Evolutionary conservation across 2,113 vertebrate genomes (phyloP), one percentile per base, ranked within the genome.

Genomic region (Sorex fumeus): DNA sequence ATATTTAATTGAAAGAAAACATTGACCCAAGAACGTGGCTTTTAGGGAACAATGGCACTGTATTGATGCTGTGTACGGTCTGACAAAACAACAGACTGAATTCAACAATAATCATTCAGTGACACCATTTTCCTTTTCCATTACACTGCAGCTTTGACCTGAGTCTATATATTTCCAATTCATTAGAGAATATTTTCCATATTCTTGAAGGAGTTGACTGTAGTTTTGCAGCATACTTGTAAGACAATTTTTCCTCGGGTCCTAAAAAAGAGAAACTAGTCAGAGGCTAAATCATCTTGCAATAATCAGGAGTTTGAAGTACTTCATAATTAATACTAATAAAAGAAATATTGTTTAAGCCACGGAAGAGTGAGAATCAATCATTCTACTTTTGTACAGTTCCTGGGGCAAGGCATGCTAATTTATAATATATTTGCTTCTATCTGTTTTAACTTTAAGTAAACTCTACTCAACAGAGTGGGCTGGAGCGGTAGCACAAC

Each of bases 381-480:
- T 86, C 84, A 62, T 89, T 91, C 8, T 45, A 70, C 81, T 67
- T 9, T 64, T 30, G 3, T 78, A 21, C 66, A 23, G 10, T 81
- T 89, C 69, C 8, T 66, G 64, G 30, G 27, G 27, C 47, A 57
- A 91, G 16, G 23, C 28, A 66, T 21, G 23, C 13, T 77, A 79
- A 70, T 93, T 89, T 91, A 19, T 91, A 67, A 71, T 19, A 93
- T 34, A 84, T 82, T 84, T 72, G 90, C 8, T 18, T 91, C 82
- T 80, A 15, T 93, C n/a, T 70, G 79, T 89, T 71, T 32, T 69
- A 77, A 32, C 30, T 84, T 77, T 93, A 87, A 84, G 87, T 87
- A 93, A 92, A 81, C 43, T 84, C 50, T 60, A n/a, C n/a, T 87
- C 27, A 80, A 32, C 40, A 91, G 87, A 70, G 11, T 25, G 10